phyloP scores from a whole-genome alignment of 2,797 vertebrate species.

The Myotis myotis region DNA sequence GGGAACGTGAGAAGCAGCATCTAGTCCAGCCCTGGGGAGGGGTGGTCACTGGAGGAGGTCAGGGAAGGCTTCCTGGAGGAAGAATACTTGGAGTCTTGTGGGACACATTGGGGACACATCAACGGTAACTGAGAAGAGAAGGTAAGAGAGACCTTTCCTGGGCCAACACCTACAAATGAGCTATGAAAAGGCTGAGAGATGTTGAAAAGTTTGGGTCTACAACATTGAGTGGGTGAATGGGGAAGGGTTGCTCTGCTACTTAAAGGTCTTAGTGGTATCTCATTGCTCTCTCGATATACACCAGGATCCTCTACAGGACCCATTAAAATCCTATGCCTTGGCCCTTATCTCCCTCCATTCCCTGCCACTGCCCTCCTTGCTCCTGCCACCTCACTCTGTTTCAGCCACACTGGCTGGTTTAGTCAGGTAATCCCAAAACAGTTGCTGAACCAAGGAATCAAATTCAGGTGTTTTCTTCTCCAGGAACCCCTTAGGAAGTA shows the following conservation, averaged over 20 bases:
- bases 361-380: neutral
- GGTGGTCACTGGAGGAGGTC: neutral
- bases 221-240: neutral
- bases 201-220: neutral
- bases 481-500: neutral
- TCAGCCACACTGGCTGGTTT: too few relatives aligned
- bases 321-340: neutral
- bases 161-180: neutral
- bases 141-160: neutral
- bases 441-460: neutral
- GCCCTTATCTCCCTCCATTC: fast-evolving
- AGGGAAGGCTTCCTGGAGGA: neutral
- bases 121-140: neutral
- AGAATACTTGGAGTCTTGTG: neutral
- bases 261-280: neutral
- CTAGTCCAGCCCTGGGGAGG: neutral
- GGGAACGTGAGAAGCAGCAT: neutral
- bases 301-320: neutral
- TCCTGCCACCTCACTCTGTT: neutral
- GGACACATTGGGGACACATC: neutral
- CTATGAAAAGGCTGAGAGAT: neutral
- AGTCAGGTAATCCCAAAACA: neutral
- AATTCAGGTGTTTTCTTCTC: neutral
- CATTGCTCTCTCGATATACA: neutral
- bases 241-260: neutral